These are phyloP conservation scores for Palythoa grandiflora DNA, from an alignment of 92 coral and sea anemone genomes.

Conservation along the genomic window DNA sequence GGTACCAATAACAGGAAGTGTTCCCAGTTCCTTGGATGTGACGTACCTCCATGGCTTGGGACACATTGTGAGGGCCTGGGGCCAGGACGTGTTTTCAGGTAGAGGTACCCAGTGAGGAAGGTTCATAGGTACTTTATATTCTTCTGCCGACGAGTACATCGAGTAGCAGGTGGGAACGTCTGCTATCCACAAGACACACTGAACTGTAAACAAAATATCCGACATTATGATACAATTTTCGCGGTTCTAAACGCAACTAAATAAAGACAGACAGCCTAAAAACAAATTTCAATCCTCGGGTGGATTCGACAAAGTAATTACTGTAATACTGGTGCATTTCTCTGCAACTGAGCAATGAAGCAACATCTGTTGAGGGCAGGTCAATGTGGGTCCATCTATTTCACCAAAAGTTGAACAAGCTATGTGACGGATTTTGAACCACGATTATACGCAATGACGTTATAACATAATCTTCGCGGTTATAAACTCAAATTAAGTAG, in stretches of 20 bases:
- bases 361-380: no score
- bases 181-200: not conserved
- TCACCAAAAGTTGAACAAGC: no score
- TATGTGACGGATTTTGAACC: no score
- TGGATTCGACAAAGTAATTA: no score
- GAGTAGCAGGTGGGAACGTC: slow-evolving; percentile 48
- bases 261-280: not conserved
- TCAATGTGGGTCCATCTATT: no score
- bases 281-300: no score
- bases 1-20: slow-evolving; percentile 15
- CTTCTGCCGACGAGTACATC: slow-evolving; percentile 30
- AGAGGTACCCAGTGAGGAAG: slow-evolving; percentile 38
- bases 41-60: slow-evolving; percentile 37
- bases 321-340: no score
- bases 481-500: no score
- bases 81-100: slow-evolving; percentile 36
- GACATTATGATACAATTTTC: not conserved
- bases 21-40: slow-evolving; percentile 1
- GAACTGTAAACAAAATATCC: not conserved
- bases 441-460: no score
- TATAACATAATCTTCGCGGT: no score
- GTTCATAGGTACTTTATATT: slow-evolving; percentile 42
- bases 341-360: no score
- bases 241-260: not conserved
- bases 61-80: slow-evolving; percentile 23